Base-by-base conservation (phyloP, 2,797 vertebrate species). In the Eidolon dupreanum region DNA sequence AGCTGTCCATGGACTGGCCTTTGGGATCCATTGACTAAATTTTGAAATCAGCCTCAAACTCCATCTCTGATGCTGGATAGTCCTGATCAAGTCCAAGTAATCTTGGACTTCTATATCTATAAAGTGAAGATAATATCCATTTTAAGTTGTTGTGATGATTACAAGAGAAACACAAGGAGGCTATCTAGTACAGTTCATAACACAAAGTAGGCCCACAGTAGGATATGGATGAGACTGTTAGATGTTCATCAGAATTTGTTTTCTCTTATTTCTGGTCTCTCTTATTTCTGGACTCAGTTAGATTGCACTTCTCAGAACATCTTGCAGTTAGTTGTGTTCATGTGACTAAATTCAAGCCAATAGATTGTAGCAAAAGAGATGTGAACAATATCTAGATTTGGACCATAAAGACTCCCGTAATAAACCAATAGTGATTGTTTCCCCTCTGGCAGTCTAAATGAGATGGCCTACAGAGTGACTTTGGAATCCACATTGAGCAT, bases 11-110 rank as follows among this genome's bases (percentile, higher is more conserved):
- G 33, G 28, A 46, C 31, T 91, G 83, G 63, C 36, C 49, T 95
- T 78, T 92, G 36, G 49, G 16, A 79, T 81, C n/a, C 41, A 81
- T 57, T 89, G 61, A 90, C 38, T 49, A 17, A 63, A 77, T 78
- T 90, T 96, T 88, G 38, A 94, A 97, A 73, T 86, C 19, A 70
- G 73, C 2, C 8, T 79, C 31, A 81, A 81, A 88, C 11, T 22
- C 36, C 31, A 79, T 13, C 8, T 89, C n/a, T 87, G 33, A 79
- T 59, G 57, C 15, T 43, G 19, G 10, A 33, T 43, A 65, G 1
- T 53, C 10, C 38, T 88, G 8, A 63, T 81, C 28, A 41, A 96
- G 36, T 49, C 28, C 53, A 82, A 77, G 26, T 63, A 43, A 68
- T 36, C 33, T 75, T 82, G 38, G 84, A 93, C 3, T 65, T 90